Evolutionary conservation across 2,888 invertebrate genomes (phyloP), one percentile per base, ranked within the genome.

Genomic region (Tuta absoluta): DNA sequence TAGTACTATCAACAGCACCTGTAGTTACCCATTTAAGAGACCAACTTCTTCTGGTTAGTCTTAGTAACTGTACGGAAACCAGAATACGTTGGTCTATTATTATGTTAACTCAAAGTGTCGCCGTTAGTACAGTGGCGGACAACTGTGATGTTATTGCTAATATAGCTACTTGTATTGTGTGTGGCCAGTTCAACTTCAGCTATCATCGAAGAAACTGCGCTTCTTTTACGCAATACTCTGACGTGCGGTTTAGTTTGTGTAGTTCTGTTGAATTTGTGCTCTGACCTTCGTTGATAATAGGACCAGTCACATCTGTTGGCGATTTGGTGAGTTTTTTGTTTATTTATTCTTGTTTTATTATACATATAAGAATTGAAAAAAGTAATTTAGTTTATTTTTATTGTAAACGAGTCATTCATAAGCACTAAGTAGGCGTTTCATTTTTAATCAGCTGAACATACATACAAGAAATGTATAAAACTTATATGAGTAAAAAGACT

Each of bases 81-180:
- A 33, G 33, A 33, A 33, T 33, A 10, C 33, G 4, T 3, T 33
- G 33, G 1, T 10, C 33, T 33, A 28, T 10, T n/a, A 7, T 33
- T 8, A 33, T 8, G 4, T 2, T 28, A 28, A 28, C 28, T 4
- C 3, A 5, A 28, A 28, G 2, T 28, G 28, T 28, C 28, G 28
- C 28, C 5, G 28, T 4, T 28, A 7, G 33, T 65, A 63, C 62
- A 65, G 65, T 69, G 69, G 68, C 69, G 62, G 69, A 71, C 66
- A 66, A 59, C 67, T 51, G 49, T 14, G 24, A 33, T 33, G n/a
- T 2, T 33, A 33, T 28, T 56, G 33, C 33, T 56, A 33, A n/a
- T 56, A 33, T 33, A 33, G n/a, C n/a, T 17, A 24, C 17, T 60
- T 63, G 63, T 69, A 56, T 72, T 72, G 71, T 75, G 68, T 28